Conservation (phyloP, 1,140 invertebrate species). For the Phocides pigmalion region DNA sequence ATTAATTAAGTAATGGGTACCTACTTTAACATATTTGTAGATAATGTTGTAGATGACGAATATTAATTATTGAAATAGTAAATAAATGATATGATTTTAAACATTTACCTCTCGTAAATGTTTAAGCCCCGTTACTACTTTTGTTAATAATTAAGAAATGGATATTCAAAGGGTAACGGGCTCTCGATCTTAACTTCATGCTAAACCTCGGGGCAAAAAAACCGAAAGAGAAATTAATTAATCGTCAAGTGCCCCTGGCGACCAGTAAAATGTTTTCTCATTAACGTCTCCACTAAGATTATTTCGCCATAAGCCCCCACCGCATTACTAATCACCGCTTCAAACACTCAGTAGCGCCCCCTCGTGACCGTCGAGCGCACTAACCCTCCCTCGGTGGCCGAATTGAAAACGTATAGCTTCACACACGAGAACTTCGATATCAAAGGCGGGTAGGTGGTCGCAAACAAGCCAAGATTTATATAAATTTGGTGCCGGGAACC, state of each 20-base stretch:
- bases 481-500: slow-evolving; percentile 44
- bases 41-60: too few species aligned
- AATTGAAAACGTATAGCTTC: slow-evolving; percentile 75
- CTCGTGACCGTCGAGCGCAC: slow-evolving; percentile 56
- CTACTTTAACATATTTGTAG: too few species aligned
- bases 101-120: too few species aligned
- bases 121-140: background rate
- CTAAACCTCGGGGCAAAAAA: slow-evolving; percentile 39
- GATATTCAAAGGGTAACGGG: slow-evolving; percentile 23
- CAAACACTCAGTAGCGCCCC: slow-evolving; percentile 62
- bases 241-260: slow-evolving; percentile 54
- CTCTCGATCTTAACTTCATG: slow-evolving; percentile 19
- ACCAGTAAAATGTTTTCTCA: slow-evolving; percentile 72
- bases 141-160: slow-evolving; percentile 16
- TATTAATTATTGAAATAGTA: too few species aligned
- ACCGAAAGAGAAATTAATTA: slow-evolving; percentile 63
- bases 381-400: slow-evolving; percentile 54
- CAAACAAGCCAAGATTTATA: slow-evolving; percentile 57
- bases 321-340: slow-evolving; percentile 75
- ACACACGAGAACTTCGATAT: slow-evolving; percentile 58
- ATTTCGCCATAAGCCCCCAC: slow-evolving; percentile 72
- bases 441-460: slow-evolving; percentile 56
- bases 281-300: slow-evolving; percentile 74
- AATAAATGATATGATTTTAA: too few species aligned
- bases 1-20: too few species aligned